Evolutionary conservation across 2,888 invertebrate species (phyloP), one percentile per base, ranked within the genome.

Genomic region (Drosophila borealis): DNA sequence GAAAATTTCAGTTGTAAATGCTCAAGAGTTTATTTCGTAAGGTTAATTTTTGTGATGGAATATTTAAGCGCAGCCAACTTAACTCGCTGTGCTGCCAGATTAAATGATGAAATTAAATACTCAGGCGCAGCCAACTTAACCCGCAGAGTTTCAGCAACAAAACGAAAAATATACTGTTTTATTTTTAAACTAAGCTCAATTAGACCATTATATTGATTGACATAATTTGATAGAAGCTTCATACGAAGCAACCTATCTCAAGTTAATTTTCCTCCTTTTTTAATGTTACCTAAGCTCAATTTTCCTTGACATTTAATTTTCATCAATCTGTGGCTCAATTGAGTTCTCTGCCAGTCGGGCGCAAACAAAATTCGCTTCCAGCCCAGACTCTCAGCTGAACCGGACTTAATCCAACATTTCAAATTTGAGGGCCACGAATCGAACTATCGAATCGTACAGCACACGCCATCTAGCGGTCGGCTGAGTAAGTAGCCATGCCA

Each of bases 391-490:
- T n/a, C 9, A 17, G 10, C n/a, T 14, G n/a, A 29, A n/a, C n/a
- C 34, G 10, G 17, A 37, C 29, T 25, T 25, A 29, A 57, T 48
- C n/a, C 25, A 17, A 36, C 25, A 21, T 25, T 44, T 21, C 17
- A 11, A 11, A 21, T 9, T 11, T 10, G 9, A 14, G 25, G 13
- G 25, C 37, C n/a, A n/a, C 19, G 19, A 10, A 11, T 41, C 14
- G n/a, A 8, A 29, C 29, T n/a, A 34, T 29, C 39, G 51, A 39
- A 53, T 14, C 21, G 29, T 8, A 29, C 8, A 29, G 29, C 4
- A 41, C 56, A 54, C 70, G 70, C 71, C 70, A 68, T 54, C 74
- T 68, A 53, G 61, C 36, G 61, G 60, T 51, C 42, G 42, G 39
- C 8, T 25, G 36, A 19, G 11, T 54, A 55, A 25, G 56, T 46